Percentiles rank a stretch among this genome's conserved stretches.
Evolutionary conservation across 1,140 invertebrate species (phyloP).

Genomic region (Camponotus floridanus): DNA sequence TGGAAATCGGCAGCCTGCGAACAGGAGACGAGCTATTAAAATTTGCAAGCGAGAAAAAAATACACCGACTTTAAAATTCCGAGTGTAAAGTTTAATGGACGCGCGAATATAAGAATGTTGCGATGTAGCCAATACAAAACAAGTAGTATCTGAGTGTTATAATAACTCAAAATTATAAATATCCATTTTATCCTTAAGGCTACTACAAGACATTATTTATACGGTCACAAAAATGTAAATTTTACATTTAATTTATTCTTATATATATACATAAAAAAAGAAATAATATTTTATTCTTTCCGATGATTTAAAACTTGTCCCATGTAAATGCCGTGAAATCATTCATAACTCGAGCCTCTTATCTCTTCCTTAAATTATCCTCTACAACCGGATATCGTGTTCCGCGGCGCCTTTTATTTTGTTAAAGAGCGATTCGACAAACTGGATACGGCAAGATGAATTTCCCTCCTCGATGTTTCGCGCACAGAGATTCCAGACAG

Average conservation of each 20-base stretch:
- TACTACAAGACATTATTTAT: not conserved
- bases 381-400: slow-evolving; percentile 24
- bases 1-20: slow-evolving; percentile 30
- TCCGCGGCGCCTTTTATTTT: slow-evolving; percentile 47
- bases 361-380: slow-evolving; percentile 34
- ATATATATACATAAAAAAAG: not conserved
- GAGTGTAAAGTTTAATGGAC: not conserved
- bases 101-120: not conserved
- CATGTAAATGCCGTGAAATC: slow-evolving; percentile 10
- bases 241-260: slow-evolving; percentile 16
- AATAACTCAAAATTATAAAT: not conserved
- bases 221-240: slow-evolving; percentile 9
- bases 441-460: slow-evolving; percentile 54
- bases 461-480: slow-evolving; percentile 51
- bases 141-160: not conserved
- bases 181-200: not conserved
- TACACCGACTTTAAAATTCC: not conserved
- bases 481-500: slow-evolving; percentile 76
- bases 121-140: not conserved
- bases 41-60: not conserved
- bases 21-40: not conserved
- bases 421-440: slow-evolving; percentile 12
- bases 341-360: not conserved
- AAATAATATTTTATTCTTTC: not conserved
- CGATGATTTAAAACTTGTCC: not conserved